Evolutionary conservation across 2,888 invertebrate species (phyloP).

Genomic region (Patella pellucida): DNA sequence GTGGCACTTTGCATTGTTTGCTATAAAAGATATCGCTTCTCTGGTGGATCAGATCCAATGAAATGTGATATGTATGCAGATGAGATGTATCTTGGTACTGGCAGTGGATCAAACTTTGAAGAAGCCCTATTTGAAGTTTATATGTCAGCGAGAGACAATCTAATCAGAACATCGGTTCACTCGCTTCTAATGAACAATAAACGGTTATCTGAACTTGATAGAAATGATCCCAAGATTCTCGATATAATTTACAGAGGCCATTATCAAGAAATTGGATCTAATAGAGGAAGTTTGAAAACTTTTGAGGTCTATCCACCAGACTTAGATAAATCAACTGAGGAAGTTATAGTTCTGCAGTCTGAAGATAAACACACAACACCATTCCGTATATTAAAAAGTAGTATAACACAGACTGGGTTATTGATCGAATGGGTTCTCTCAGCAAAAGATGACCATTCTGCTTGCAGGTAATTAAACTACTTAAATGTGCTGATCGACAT

Average conservation of each 20-base stretch:
- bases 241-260: slow-evolving; percentile 2
- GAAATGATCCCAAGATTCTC: not conserved
- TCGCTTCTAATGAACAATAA: not conserved
- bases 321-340: not conserved
- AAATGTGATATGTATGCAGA: slow-evolving; percentile 6
- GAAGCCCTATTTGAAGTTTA: not conserved
- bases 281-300: not conserved
- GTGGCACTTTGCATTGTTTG: slow-evolving; percentile 3
- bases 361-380: not conserved
- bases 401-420: not conserved
- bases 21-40: not conserved
- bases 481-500: no score
- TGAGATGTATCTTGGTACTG: not conserved
- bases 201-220: not conserved
- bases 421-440: slow-evolving; percentile 4
- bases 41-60: not conserved
- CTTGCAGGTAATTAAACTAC: not conserved
- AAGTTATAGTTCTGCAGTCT: not conserved
- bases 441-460: slow-evolving; percentile 2
- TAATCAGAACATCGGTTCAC: not conserved
- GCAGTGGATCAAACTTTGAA: not conserved
- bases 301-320: not conserved
- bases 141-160: not conserved
- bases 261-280: slow-evolving; percentile 3
- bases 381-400: not conserved